phyloP scores from a whole-genome alignment of 2,113 vertebrate genomes.

The Alethe diademata region DNA sequence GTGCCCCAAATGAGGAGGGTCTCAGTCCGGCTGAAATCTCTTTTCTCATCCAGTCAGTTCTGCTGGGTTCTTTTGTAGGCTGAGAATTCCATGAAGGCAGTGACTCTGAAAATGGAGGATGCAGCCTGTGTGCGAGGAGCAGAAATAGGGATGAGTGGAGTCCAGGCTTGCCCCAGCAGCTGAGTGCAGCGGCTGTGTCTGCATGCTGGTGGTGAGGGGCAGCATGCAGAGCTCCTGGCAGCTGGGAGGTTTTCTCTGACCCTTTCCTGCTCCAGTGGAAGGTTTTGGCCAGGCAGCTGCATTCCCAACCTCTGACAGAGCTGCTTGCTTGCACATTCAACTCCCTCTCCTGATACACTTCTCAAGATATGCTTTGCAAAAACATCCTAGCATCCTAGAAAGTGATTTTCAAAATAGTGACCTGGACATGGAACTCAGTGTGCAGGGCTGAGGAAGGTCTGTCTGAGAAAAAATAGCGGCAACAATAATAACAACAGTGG shows the following conservation, averaged over 20 bases:
- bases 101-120: neutral
- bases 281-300: slow-evolving; percentile 43
- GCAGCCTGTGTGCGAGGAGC: neutral
- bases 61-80: neutral
- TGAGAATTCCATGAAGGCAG: neutral
- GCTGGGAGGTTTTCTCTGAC: neutral
- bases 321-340: neutral
- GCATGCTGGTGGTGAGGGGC: neutral
- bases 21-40: neutral
- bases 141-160: neutral
- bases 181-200: neutral
- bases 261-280: neutral
- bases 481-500: neutral
- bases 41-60: neutral
- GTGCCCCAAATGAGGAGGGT: neutral
- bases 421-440: neutral
- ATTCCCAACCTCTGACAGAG: slow-evolving; percentile 53
- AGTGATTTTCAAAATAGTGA: neutral
- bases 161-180: neutral
- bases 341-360: neutral
- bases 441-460: neutral
- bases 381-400: neutral
- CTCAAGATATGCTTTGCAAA: neutral
- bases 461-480: neutral
- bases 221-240: slow-evolving; percentile 3